Evolutionary conservation across 2,888 invertebrate species (phyloP).

Genomic region (Hirudinaria manillensis): DNA sequence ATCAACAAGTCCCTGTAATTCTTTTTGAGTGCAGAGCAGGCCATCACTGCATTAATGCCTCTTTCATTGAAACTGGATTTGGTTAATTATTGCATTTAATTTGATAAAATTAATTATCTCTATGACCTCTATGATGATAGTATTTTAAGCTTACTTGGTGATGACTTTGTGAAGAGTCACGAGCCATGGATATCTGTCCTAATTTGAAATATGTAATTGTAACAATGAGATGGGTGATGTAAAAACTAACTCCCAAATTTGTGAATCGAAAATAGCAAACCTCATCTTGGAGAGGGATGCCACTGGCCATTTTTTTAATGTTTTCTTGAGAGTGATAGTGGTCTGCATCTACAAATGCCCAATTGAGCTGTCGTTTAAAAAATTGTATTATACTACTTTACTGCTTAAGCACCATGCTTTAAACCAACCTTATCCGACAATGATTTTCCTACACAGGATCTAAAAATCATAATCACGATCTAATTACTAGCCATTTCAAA

Average conservation of each 20-base stretch:
- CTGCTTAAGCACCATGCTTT: no score
- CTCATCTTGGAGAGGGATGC: neutral
- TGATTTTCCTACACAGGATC: no score
- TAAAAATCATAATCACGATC: no score
- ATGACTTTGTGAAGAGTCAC: conserved; percentile 9
- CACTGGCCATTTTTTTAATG: neutral
- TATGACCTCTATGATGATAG: neutral
- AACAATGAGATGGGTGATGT: neutral
- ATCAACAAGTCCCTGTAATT: neutral
- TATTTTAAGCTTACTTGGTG: neutral
- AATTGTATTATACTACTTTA: no score
- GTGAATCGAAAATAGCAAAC: neutral
- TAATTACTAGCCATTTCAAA: no score
- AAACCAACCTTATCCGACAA: no score
- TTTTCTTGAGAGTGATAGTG: neutral
- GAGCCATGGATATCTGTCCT: conserved; percentile 19
- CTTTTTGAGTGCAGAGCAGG: conserved; percentile 18
- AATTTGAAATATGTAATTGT: neutral
- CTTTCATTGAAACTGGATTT: neutral
- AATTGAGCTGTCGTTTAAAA: neutral
- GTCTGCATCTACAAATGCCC: conserved; percentile 4
- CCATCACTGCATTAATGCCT: neutral
- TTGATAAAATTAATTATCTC: neutral
- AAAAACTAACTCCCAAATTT: neutral
- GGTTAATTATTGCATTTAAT: neutral